These are phyloP conservation scores for Brachypteracias leptosomus DNA, from an alignment of 2,113 vertebrate species.

Conservation along the genomic window DNA sequence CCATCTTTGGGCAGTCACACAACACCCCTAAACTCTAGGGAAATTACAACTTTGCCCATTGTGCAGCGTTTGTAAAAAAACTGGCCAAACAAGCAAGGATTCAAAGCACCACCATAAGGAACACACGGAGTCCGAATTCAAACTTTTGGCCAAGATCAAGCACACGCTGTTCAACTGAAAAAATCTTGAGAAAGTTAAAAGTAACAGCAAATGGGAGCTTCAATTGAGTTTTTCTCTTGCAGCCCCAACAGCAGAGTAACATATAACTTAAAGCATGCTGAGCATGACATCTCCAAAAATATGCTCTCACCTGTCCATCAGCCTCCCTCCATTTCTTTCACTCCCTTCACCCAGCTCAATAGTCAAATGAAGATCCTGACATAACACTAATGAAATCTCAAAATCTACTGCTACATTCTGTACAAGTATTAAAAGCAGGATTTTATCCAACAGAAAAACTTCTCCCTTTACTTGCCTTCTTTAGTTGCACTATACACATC, in stretches of 20 bases:
- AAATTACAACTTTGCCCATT: background rate
- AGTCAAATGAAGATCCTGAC: background rate
- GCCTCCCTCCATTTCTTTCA: background rate
- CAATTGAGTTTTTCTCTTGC: rapidly evolving
- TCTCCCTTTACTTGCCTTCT: background rate
- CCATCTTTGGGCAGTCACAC: background rate
- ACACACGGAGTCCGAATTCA: background rate
- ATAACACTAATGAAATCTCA: background rate
- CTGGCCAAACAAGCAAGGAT: background rate
- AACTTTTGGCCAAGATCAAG: background rate
- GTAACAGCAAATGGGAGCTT: background rate
- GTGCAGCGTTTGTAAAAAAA: background rate
- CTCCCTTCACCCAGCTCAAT: background rate
- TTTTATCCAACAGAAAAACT: background rate
- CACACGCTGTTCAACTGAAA: background rate
- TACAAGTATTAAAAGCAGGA: background rate
- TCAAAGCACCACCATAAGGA: background rate
- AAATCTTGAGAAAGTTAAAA: background rate
- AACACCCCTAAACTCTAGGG: background rate
- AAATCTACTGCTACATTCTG: background rate
- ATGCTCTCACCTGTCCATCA: background rate
- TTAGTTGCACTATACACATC: background rate
- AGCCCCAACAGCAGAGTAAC: background rate
- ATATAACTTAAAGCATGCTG: background rate
- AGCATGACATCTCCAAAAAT: background rate